Conservation (phyloP, 2,888 invertebrate species). For the Limnephilus auricula region DNA sequence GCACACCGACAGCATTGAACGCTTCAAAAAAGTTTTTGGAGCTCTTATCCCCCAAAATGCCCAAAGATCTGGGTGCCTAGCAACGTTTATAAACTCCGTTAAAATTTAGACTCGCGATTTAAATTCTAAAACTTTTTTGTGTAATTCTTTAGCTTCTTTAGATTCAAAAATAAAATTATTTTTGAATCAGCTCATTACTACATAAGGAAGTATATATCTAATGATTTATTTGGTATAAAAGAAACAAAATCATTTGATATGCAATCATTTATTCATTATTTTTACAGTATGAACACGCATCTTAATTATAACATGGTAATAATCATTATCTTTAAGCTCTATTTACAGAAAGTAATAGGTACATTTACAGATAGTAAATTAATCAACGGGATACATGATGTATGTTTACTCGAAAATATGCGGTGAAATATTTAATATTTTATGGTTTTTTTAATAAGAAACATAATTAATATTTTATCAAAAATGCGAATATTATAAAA, state of each 20-base stretch:
- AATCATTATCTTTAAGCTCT: not conserved
- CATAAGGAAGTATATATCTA: too few species aligned
- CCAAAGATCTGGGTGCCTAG: too few species aligned
- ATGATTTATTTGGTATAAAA: not conserved
- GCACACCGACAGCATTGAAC: too few species aligned
- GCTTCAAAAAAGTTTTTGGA: too few species aligned
- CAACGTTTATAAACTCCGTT: too few species aligned
- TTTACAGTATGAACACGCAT: not conserved
- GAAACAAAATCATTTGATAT: not conserved
- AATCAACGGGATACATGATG: not conserved
- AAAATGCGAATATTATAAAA: not conserved
- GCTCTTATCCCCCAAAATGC: too few species aligned
- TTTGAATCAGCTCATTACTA: too few species aligned
- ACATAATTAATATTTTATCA: not conserved
- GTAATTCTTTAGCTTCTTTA: too few species aligned
- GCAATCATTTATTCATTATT: not conserved
- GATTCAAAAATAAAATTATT: too few species aligned
- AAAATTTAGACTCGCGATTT: too few species aligned
- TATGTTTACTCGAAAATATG: not conserved
- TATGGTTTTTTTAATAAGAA: not conserved
- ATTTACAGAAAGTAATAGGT: not conserved
- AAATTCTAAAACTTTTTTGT: too few species aligned
- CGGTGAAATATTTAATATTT: not conserved
- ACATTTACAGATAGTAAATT: not conserved
- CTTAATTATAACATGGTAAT: not conserved